Evolutionary conservation across 2,113 vertebrate species (phyloP).

Genomic region (Chlorodrepanis virens): DNA sequence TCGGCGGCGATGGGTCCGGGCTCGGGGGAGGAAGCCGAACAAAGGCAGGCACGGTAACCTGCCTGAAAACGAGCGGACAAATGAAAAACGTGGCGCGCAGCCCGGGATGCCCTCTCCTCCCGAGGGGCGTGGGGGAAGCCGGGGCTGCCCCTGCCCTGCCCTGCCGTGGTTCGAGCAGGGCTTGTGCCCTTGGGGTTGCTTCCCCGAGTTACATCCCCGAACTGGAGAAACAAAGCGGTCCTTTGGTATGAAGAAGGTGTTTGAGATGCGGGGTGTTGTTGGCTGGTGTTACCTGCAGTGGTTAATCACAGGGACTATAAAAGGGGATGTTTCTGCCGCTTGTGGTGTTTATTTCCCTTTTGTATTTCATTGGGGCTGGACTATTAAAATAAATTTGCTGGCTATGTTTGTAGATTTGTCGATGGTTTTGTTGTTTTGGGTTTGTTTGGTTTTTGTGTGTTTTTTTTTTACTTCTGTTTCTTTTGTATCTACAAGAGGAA

Average conservation of each 20-base stretch:
- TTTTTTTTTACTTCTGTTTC: background rate
- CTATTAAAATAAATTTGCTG: background rate
- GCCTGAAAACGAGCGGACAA: background rate
- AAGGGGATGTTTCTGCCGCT: background rate
- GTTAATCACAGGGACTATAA: background rate
- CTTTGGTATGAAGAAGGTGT: background rate
- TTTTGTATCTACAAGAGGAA: background rate
- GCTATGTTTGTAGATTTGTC: background rate
- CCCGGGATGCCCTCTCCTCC: background rate
- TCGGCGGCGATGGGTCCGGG: background rate
- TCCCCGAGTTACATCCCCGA: background rate
- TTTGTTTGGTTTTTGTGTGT: background rate
- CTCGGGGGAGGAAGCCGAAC: background rate
- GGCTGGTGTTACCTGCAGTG: background rate
- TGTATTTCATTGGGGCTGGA: background rate
- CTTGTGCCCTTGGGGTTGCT: background rate
- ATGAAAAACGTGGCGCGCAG: fast-evolving
- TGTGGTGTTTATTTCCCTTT: background rate
- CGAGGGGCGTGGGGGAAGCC: too few species aligned
- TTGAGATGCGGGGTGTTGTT: background rate
- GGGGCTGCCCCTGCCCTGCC: background rate
- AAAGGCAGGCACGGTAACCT: conserved; percentile 15
- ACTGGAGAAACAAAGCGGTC: background rate
- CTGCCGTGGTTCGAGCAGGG: fast-evolving
- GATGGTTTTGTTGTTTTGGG: background rate